Evolutionary conservation across 1,140 invertebrate species (phyloP), one percentile per base, ranked within the genome.

Genomic region (Battus philenor): DNA sequence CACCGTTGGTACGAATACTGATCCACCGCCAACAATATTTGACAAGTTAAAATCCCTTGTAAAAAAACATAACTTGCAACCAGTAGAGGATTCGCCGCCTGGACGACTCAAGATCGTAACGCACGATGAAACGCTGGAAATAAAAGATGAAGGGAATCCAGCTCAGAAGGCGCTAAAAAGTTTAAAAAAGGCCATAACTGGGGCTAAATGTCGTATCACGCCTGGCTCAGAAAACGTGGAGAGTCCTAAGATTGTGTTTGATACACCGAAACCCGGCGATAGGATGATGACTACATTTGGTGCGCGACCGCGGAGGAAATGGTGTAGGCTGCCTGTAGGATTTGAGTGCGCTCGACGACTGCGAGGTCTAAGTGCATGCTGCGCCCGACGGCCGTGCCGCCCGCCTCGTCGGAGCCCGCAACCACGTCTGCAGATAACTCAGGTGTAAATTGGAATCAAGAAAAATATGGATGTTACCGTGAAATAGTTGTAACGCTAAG

Each of bases 1-100:
- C 36, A 72, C 68, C 10, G 68, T 85, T n/a, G 78, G 78, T 4
- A 85, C 81, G 0, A 85, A 85, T 41, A 85, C 80, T 1, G 80
- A 84, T 20, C 70, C 80, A 3, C 72, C 74, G 0, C 62, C 59
- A 0, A 73, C 66, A 3, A 15, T 81, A 18, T 15, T 73, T 16
- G 50, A 30, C 36, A 63, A 47, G 47, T 29, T 73, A 38, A 67
- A 58, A 27, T 9, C 30, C 20, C 36, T 68, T 11, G 48, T 69
- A 12, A 66, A 52, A 52, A 49, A 53, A 27, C 48, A 47, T 34
- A 34, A 16, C 16, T 41, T 41, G 17, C 24, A 22, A 10, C 52
- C 55, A 44, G 49, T 68, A 18, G 50, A 68, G 10, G 50, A 44
- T 12, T 64, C 68, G 12, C 57, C 68, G 4, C 61, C 75, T 1